Base-by-base conservation (phyloP, 92 coral and sea anemone genomes). In the Muricea muricata region DNA sequence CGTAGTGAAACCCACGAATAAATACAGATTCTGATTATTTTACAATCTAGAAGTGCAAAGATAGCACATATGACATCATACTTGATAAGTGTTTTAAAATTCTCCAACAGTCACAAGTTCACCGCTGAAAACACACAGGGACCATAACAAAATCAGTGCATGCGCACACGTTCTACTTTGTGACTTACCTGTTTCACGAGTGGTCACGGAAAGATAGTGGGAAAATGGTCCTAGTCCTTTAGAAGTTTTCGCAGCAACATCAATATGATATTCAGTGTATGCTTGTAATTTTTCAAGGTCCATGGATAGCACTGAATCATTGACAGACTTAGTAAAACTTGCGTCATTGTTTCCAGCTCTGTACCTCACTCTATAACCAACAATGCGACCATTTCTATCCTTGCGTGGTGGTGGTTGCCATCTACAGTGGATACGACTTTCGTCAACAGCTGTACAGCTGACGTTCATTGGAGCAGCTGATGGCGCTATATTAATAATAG, bases 321-420 rank as follows among this genome's bases (percentile, higher is more conserved):
- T 91, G 6, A 96, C 93, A 35, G 83, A 87, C 40, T 89, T 65
- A 46, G 80, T 42, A 30, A 73, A 25, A 14, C 48, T 39, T 65
- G 65, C 7, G 15, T 75, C 66, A 50, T 74, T 25, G 41, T 60
- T 35, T 23, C 7, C 0, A 12, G 17, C 41, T 83, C 84, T 91
- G 78, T 92, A 92, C 78, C 90, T 92, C 82, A 96, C 70, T 63
- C 74, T 90, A 65, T 93, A 96, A 65, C 91, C 91, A 60, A 92
- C 94, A 3, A 96, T 96, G 24, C 79, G 85, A 28, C 99, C 99
- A 74, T 96, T 96, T 28, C 97, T 95, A 65, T 91, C 91, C 7
- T 84, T 78, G 3, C 63, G 81, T 25, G 89, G 92, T 9, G 99
- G 99, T 0, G 99, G 99, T 9, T 85, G 91, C 99, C 99, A 96